Conservation (phyloP, 2,888 invertebrate species). For the Drosophila melanosoma region DNA sequence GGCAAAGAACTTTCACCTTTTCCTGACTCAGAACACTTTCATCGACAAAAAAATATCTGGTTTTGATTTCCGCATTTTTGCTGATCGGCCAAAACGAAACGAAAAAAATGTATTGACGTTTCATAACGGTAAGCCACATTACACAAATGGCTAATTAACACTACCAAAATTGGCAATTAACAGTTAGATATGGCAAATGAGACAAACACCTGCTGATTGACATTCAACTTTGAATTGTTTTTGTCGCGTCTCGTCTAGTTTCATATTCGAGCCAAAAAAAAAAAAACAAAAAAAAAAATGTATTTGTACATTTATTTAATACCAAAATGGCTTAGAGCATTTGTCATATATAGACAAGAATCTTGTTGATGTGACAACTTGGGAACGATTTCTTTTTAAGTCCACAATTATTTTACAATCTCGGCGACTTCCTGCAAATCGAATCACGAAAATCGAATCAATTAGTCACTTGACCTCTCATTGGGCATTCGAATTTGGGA, state of each 20-base stretch:
- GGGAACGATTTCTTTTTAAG: conserved; percentile 37
- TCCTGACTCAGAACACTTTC: conserved; percentile 44
- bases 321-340: conserved; percentile 54
- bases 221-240: conserved; percentile 51
- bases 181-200: conserved; percentile 51
- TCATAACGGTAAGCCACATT: conserved; percentile 53
- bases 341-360: conserved; percentile 48
- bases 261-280: background rate
- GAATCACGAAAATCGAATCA: background rate
- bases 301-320: background rate
- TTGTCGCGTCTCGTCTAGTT: conserved; percentile 13
- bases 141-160: conserved; percentile 71
- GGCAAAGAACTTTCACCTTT: conserved; percentile 35
- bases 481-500: conserved; percentile 33
- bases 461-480: conserved; percentile 48
- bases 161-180: conserved; percentile 74
- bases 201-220: conserved; percentile 60
- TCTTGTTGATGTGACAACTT: conserved; percentile 41
- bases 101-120: conserved; percentile 12
- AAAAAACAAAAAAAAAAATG: background rate
- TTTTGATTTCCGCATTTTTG: conserved; percentile 46
- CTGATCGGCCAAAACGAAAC: conserved; percentile 6
- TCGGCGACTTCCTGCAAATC: conserved; percentile 37
- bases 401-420: background rate
- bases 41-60: conserved; percentile 10